A percentile compares a stretch with the other conserved stretches of the same genome.
phyloP scores from a whole-genome alignment of 2,888 invertebrate species.

The Opisthograptis luteolata region DNA sequence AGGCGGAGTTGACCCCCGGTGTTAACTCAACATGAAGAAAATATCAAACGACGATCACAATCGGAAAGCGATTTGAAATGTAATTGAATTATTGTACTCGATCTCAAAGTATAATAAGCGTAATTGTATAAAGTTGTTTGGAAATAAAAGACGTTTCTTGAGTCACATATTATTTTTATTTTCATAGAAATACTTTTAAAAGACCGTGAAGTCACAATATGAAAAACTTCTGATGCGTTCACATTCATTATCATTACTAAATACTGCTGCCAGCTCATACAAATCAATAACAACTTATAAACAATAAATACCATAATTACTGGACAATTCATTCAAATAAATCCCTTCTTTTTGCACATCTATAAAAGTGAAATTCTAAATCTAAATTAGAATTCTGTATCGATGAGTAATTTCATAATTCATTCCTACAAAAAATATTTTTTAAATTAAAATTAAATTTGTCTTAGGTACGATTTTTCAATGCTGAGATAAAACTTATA shows the following conservation, averaged over 20 bases:
- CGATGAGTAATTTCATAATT: slow-evolving; percentile 6
- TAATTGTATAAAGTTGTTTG: slow-evolving; percentile 2
- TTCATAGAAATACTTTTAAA: slow-evolving; percentile 83
- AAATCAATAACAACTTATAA: slow-evolving; percentile 79
- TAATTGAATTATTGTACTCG: background rate
- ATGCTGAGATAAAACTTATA: no score
- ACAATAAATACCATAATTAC: slow-evolving; percentile 75
- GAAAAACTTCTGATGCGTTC: slow-evolving; percentile 74
- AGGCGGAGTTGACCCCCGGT: slow-evolving; percentile 73
- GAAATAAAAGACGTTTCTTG: slow-evolving; percentile 38
- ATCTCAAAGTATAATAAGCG: background rate
- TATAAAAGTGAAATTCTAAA: slow-evolving; percentile 51
- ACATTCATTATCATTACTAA: slow-evolving; percentile 67
- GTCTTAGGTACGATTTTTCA: no score
- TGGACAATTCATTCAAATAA: slow-evolving; percentile 79
- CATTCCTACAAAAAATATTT: slow-evolving; percentile 3
- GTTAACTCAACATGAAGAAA: background rate
- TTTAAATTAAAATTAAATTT: slow-evolving; percentile 18
- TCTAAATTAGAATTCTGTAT: slow-evolving; percentile 29
- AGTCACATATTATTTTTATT: slow-evolving; percentile 77
- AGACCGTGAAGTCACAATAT: slow-evolving; percentile 81
- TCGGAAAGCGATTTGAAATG: background rate
- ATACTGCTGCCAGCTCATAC: slow-evolving; percentile 69
- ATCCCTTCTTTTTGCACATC: slow-evolving; percentile 59
- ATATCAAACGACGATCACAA: background rate